A percentile compares a stretch with the other conserved stretches of the same genome.
phyloP scores from a whole-genome alignment of 2,113 vertebrate species.

The Struthio camelus region DNA sequence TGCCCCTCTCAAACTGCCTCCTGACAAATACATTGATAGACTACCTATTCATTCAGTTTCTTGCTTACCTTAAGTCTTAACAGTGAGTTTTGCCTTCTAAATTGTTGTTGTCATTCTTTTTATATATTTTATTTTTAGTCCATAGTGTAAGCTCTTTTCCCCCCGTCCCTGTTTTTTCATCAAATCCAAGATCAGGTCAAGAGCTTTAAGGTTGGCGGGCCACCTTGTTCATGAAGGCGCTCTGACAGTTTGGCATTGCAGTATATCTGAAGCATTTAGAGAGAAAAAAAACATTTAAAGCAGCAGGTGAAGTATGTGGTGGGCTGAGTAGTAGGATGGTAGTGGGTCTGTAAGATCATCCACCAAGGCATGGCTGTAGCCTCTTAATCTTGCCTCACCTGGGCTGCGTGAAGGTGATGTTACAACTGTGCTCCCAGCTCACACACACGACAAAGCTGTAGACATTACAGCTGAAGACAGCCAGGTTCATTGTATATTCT shows the following conservation, averaged over 20 bases:
- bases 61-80: neutral
- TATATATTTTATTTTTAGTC: neutral
- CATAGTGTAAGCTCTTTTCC: neutral
- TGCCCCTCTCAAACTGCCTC: neutral
- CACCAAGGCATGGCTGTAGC: neutral
- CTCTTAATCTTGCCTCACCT: neutral
- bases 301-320: neutral
- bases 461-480: neutral
- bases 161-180: neutral
- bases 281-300: neutral
- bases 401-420: neutral
- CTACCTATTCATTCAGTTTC: neutral
- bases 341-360: neutral
- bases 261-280: neutral
- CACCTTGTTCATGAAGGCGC: neutral
- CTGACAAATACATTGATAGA: neutral
- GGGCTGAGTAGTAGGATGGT: neutral
- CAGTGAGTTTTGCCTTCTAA: neutral
- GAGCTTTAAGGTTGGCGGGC: neutral
- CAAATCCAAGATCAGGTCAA: neutral
- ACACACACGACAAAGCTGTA: fast-evolving
- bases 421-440: neutral
- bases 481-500: neutral
- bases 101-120: neutral
- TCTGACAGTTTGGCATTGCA: neutral